Conservation (phyloP, 2,888 invertebrate species). For the Oegoconia quadripuncta region DNA sequence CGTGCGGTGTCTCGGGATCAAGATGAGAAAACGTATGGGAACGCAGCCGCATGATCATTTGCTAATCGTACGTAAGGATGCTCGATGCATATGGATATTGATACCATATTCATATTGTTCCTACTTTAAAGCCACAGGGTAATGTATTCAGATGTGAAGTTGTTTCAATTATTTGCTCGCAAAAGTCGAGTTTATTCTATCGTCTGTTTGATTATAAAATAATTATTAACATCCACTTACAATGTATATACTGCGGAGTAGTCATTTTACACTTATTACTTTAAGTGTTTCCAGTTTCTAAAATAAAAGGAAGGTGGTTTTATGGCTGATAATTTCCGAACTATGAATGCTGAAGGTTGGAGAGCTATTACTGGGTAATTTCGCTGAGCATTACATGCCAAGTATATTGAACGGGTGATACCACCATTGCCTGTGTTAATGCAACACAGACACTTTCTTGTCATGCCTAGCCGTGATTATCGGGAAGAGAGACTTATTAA, state of each 20-base stretch:
- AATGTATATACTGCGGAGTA: conserved; percentile 38
- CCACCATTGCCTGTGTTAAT: conserved; percentile 55
- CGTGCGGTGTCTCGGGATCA: conserved; percentile 63
- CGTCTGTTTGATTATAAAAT: conserved; percentile 12
- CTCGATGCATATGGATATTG: conserved; percentile 18
- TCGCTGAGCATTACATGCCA: conserved; percentile 58
- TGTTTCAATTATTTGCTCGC: conserved; percentile 3
- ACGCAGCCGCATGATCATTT: conserved; percentile 43
- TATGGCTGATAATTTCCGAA: conserved; percentile 76
- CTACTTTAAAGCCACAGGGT: no score
- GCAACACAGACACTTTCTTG: conserved; percentile 65
- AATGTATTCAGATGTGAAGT: no score
- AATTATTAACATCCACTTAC: conserved; percentile 27
- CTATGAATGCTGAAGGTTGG: conserved; percentile 69
- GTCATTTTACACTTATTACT: conserved; percentile 51
- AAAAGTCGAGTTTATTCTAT: conserved; percentile 1
- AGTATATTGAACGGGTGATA: conserved; percentile 59
- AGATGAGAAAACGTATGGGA: conserved; percentile 53
- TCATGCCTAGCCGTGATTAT: conserved; percentile 48
- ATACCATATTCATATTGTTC: not conserved
- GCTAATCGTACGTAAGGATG: conserved; percentile 38
- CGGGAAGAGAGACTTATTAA: conserved; percentile 35
- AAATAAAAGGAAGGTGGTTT: conserved; percentile 66
- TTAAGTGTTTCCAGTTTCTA: conserved; percentile 53
- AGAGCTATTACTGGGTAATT: conserved; percentile 71